Conservation (phyloP, 23 tunicate genomes). For the Styela clava region DNA sequence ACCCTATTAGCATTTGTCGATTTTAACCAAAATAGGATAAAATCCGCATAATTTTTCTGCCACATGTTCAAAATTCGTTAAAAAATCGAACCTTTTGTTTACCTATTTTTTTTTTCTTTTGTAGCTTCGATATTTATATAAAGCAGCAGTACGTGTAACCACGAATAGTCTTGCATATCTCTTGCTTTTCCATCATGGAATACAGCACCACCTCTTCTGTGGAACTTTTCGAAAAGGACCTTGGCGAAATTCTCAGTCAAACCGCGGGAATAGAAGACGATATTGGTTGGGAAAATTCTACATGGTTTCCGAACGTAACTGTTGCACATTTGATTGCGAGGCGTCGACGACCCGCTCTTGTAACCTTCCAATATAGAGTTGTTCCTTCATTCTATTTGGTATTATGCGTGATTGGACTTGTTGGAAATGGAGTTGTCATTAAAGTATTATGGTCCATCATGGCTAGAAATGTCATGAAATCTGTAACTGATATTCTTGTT, state of each 20-base stretch:
- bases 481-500: constrained; percentile 62
- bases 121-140: too few relatives aligned
- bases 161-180: neutral
- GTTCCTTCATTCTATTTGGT: constrained; percentile 48
- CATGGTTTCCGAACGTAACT: constrained; percentile 8
- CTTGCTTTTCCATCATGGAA: neutral
- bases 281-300: neutral
- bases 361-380: constrained; percentile 22
- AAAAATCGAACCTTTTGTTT: too few relatives aligned
- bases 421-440: constrained; percentile 82
- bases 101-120: too few relatives aligned
- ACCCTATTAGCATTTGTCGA: too few relatives aligned
- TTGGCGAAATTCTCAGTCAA: neutral
- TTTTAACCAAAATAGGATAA: too few relatives aligned
- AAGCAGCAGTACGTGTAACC: too few relatives aligned
- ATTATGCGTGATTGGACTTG: constrained; percentile 59
- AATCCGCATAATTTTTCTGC: too few relatives aligned
- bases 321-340: neutral
- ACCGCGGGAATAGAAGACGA: neutral
- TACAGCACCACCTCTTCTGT: neutral
- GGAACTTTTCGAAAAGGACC: neutral
- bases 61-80: too few relatives aligned
- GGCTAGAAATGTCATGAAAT: constrained; percentile 4
- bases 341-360: neutral
- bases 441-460: constrained; percentile 29